Evolutionary conservation across 1,140 invertebrate species (phyloP), one percentile per base, ranked within the genome.

Genomic region (Aethina tumida): DNA sequence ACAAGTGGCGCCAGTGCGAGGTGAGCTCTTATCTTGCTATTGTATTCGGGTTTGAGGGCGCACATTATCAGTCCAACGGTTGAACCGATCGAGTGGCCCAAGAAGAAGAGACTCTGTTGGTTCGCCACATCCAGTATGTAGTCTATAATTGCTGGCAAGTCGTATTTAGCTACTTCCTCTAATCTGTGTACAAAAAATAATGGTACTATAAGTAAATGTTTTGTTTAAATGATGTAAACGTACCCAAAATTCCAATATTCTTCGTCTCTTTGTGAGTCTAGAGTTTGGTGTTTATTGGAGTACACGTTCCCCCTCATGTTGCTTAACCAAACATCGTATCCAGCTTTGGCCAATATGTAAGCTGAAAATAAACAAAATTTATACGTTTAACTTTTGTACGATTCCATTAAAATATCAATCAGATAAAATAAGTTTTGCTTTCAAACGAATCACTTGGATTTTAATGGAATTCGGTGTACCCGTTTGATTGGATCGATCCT

Each of bases 241-340:
- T 47, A 52, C 52, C 40, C 40, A 41, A 70, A 73, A 45, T 70
- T 54, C 69, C 71, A 69, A 52, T 69, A 73, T 25, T 68, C 59
- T 36, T 45, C 56, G 17, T 70, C 65, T 21, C 30, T 42, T 22
- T 49, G 42, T 2, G 53, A 41, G 43, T 56, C 35, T 21, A 56
- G 33, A 17, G 24, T 24, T 6, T 45, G 24, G 27, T 56, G 54
- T 32, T 40, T 50, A 10, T 44, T 43, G 7, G 55, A 57, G 24
- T 80, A 78, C 4, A 64, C 66, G 49, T 76, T 83, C 3, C 82
- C 82, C 33, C 83, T 64, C 12, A 71, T 69, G 58, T 85, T 86
- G 0, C 75, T 75, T 53, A 85, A 50, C 82, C 82, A 86, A 10
- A 60, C 53, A 31, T 62, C 56, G 31, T 57, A 60, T 6, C 58